Conservation (phyloP, 2,113 vertebrate species). For the Phalacrocorax carbo region DNA sequence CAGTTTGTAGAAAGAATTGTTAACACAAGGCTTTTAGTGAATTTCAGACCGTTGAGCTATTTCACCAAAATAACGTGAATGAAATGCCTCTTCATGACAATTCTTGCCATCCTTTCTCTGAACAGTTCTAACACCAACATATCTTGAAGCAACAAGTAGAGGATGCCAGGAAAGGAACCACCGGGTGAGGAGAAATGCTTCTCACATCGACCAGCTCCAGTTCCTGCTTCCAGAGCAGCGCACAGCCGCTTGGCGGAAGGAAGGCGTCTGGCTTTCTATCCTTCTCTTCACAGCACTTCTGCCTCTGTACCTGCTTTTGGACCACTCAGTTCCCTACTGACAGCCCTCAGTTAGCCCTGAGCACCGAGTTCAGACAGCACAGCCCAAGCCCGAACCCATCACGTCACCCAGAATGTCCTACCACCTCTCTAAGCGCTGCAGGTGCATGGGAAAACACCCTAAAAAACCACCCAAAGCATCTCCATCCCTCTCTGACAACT, state of each 20-base stretch:
- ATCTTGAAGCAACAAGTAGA: background rate
- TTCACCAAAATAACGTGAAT: background rate
- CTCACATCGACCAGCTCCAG: background rate
- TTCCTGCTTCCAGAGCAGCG: background rate
- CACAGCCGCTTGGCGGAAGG: background rate
- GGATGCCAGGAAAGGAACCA: background rate
- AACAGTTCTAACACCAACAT: background rate
- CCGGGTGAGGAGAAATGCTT: background rate
- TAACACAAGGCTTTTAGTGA: background rate
- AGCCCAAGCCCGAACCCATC: background rate
- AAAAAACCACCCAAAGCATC: rapidly evolving
- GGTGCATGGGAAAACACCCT: background rate
- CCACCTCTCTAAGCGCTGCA: background rate
- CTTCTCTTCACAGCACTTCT: background rate
- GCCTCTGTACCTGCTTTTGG: background rate
- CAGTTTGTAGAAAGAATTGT: background rate
- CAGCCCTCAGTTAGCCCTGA: background rate
- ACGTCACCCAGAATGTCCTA: background rate
- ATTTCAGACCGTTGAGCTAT: background rate
- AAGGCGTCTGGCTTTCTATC: background rate
- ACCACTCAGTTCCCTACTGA: background rate
- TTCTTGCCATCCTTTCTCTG: background rate
- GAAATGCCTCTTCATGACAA: background rate
- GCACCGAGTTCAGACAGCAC: background rate
- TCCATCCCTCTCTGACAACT: background rate